phyloP scores from a whole-genome alignment of 2,888 invertebrate genomes.

The Drosophila leonis region DNA sequence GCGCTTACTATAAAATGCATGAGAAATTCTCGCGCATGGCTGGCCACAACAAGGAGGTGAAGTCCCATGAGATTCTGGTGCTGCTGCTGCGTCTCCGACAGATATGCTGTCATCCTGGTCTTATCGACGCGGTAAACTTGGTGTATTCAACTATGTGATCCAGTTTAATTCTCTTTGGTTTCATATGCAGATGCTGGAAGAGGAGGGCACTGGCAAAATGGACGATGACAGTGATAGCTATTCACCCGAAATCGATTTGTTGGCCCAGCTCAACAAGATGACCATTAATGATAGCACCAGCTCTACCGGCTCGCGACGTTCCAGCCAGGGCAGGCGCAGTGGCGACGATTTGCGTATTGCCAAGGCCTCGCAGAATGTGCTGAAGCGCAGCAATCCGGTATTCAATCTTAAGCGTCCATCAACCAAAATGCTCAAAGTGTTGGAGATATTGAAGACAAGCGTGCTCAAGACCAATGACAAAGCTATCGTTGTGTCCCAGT shows the following conservation, averaged over 20 bases:
- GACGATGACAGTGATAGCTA: conserved; percentile 83
- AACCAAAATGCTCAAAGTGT: conserved; percentile 88
- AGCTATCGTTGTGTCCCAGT: conserved; percentile 95
- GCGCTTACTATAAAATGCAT: conserved; percentile 88
- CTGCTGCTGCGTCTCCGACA: conserved; percentile 94
- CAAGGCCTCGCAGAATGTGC: conserved; percentile 88
- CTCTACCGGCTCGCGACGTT: conserved; percentile 12
- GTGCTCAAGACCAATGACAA: conserved; percentile 88
- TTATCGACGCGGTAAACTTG: conserved; percentile 88
- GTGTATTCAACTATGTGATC: not conserved
- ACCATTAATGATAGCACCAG: conserved; percentile 85
- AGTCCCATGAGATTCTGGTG: conserved; percentile 91
- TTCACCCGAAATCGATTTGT: conserved; percentile 87
- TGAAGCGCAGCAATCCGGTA: conserved; percentile 90
- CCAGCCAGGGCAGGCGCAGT: conserved; percentile 25
- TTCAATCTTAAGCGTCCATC: conserved; percentile 88
- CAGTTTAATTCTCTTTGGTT: not conserved
- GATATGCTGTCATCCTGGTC: conserved; percentile 94
- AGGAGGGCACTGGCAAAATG: conserved; percentile 78
- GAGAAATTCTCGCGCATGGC: conserved; percentile 88
- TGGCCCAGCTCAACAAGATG: conserved; percentile 89
- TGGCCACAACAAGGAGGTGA: conserved; percentile 87
- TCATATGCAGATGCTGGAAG: conserved; percentile 86
- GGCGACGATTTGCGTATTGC: conserved; percentile 84
- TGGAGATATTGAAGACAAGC: conserved; percentile 87